Percentiles rank a stretch among this genome's conserved stretches.
Evolutionary conservation across 2,113 vertebrate species (phyloP).

Genomic region (Meles meles): DNA sequence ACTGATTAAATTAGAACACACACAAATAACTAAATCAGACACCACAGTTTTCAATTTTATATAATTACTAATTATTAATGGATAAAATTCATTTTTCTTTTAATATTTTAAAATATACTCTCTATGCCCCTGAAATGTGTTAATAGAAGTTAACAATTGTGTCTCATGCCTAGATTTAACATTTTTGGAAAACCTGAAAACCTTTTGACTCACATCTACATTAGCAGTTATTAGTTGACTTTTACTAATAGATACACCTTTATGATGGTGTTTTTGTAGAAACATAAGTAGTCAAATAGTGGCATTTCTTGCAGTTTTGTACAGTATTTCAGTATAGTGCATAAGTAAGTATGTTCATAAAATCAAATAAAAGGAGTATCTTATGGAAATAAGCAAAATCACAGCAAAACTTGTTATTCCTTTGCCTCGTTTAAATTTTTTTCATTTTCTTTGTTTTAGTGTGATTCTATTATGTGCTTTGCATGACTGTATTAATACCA

Average conservation of each 20-base stretch:
- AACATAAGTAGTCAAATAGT: slow-evolving; percentile 84
- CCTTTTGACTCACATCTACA: slow-evolving; percentile 80
- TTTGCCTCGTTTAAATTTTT: slow-evolving; percentile 76
- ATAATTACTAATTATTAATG: slow-evolving; percentile 72
- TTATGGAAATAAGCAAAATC: slow-evolving; percentile 79
- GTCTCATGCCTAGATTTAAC: slow-evolving; percentile 76
- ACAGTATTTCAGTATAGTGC: slow-evolving; percentile 87
- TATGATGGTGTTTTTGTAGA: slow-evolving; percentile 86
- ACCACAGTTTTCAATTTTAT: slow-evolving; percentile 80
- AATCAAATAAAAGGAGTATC: slow-evolving; percentile 81
- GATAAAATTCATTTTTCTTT: slow-evolving; percentile 73
- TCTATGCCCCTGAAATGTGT: slow-evolving; percentile 71
- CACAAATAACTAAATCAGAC: slow-evolving; percentile 71
- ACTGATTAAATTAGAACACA: slow-evolving; percentile 66
- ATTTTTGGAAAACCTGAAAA: slow-evolving; percentile 75
- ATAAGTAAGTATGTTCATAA: slow-evolving; percentile 84
- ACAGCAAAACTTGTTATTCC: slow-evolving; percentile 70
- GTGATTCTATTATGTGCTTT: slow-evolving; percentile 80
- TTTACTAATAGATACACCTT: slow-evolving; percentile 81
- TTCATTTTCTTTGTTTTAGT: slow-evolving; percentile 75
- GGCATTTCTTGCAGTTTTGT: slow-evolving; percentile 88
- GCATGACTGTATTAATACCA: slow-evolving; percentile 82
- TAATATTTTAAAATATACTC: slow-evolving; percentile 72
- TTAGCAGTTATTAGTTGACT: slow-evolving; percentile 91
- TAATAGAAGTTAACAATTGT: slow-evolving; percentile 72